Percentiles rank a stretch among this genome's conserved stretches.
These are phyloP conservation scores for Smithornis capensis DNA, from an alignment of 2,113 vertebrate genomes.

Conservation along the genomic window DNA sequence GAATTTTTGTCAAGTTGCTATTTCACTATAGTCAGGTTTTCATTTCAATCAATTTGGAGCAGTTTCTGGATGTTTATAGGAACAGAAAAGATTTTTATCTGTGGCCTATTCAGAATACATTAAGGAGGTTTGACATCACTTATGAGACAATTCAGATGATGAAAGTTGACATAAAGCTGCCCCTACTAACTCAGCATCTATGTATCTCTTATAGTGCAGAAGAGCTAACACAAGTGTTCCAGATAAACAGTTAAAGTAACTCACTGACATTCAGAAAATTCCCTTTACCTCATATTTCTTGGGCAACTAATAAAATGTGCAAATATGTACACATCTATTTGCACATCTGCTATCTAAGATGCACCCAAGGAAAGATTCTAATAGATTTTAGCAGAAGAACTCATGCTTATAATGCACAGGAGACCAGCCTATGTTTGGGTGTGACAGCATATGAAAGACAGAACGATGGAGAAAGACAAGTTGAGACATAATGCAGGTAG, in stretches of 20 bases:
- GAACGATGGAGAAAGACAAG: neutral
- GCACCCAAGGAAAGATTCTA: neutral
- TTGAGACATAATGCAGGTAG: neutral
- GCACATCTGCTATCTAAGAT: neutral
- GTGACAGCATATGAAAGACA: neutral
- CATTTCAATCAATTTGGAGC: neutral
- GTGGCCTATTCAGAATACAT: neutral
- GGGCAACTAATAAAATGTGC: neutral
- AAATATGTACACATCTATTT: neutral
- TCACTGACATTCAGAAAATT: neutral
- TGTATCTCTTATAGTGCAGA: neutral
- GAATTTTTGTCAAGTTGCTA: neutral
- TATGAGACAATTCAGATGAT: neutral
- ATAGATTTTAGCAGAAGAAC: neutral
- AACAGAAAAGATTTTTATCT: neutral
- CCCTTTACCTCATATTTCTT: neutral
- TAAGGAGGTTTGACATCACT: constrained; percentile 16
- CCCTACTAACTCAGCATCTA: neutral
- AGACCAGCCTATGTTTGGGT: neutral
- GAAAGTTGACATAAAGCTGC: neutral
- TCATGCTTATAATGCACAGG: neutral
- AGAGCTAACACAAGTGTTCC: neutral
- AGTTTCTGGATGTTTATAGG: neutral
- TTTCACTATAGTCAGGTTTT: neutral
- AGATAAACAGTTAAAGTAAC: neutral